Evolutionary conservation across 2,113 vertebrate species (phyloP).

Genomic region (Gadus macrocephalus): DNA sequence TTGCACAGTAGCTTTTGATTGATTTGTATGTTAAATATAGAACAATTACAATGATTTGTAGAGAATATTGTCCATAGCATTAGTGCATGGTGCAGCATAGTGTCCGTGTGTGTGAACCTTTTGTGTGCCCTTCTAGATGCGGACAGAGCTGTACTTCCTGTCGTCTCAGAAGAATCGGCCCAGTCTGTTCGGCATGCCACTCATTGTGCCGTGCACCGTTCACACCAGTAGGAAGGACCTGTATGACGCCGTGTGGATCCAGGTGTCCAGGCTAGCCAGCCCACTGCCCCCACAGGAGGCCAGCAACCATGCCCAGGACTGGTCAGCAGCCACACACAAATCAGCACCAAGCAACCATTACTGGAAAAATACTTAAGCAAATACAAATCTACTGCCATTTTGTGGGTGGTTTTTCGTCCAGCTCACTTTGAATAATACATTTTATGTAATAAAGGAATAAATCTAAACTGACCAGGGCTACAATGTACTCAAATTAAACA

Average conservation of each 20-base stretch:
- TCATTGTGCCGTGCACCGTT: conserved; percentile 94
- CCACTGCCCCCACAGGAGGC: conserved; percentile 98
- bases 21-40: no score
- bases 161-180: conserved; percentile 97
- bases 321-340: conserved; percentile 70
- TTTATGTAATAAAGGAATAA: no score
- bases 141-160: conserved; percentile 94
- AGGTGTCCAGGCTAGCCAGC: conserved; percentile 93
- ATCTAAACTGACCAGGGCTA: no score
- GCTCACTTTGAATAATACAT: no score
- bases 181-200: conserved; percentile 95
- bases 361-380: no score
- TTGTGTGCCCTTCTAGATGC: conserved; percentile 76
- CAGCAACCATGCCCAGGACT: conserved; percentile 97
- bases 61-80: no score
- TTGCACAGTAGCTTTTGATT: no score
- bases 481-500: no score
- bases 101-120: no score
- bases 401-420: neutral
- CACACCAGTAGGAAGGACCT: conserved; percentile 91
- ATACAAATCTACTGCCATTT: no score
- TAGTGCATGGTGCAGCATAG: no score
- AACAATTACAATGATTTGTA: no score
- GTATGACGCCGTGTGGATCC: conserved; percentile 95
- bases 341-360: neutral